Evolutionary conservation across 1,140 invertebrate species (phyloP).

Genomic region (Ips typographus): DNA sequence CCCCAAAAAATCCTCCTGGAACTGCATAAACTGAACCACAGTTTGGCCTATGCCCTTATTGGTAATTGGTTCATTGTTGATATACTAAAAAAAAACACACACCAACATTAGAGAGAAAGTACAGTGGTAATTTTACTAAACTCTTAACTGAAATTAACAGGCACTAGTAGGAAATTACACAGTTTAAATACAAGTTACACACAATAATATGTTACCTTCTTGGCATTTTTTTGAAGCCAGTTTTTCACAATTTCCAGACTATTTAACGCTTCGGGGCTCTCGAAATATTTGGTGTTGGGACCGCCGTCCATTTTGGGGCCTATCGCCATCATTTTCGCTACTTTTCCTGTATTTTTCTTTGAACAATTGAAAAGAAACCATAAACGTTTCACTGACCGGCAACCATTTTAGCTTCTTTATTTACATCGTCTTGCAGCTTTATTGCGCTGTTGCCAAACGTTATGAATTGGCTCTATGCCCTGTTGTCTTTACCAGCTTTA

Average conservation of each 20-base stretch:
- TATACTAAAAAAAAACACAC: constrained; percentile 64
- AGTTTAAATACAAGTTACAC: not conserved
- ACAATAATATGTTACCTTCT: constrained; percentile 72
- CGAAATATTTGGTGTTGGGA: constrained; percentile 92
- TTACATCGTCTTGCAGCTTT: not conserved
- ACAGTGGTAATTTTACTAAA: not conserved
- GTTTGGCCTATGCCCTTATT: constrained; percentile 86
- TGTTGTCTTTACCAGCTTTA: too few species aligned
- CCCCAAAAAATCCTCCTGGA: constrained; percentile 94
- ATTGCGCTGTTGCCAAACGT: not conserved
- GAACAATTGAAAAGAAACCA: not conserved
- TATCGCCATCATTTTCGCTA: constrained; percentile 68
- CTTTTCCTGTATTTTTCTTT: not conserved
- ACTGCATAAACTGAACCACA: constrained; percentile 87
- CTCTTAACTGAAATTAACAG: not conserved
- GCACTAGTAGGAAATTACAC: not conserved
- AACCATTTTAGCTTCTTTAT: constrained; percentile 10
- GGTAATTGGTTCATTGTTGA: constrained; percentile 90
- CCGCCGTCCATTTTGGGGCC: constrained; percentile 92
- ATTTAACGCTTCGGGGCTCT: constrained; percentile 84
- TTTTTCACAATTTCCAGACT: constrained; percentile 87
- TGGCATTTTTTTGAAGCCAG: constrained; percentile 95
- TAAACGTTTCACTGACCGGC: constrained; percentile 4
- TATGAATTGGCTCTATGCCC: too few species aligned
- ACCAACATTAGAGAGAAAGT: constrained; percentile 41